Evolutionary conservation across 2,797 vertebrate species (phyloP).

Genomic region (Scleropages formosus): DNA sequence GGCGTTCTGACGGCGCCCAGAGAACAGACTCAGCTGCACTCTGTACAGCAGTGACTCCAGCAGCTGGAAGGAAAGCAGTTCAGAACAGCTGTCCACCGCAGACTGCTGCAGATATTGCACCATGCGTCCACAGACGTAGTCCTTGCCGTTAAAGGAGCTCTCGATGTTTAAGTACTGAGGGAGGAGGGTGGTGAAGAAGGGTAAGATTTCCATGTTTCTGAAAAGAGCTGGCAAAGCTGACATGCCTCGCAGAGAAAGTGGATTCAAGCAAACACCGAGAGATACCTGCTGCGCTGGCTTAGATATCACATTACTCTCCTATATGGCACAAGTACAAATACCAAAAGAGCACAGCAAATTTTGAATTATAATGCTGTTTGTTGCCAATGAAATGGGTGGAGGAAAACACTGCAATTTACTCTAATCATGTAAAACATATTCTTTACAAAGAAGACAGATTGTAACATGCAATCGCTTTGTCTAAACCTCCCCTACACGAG

Average conservation of each 20-base stretch:
- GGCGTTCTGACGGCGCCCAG: constrained; percentile 79
- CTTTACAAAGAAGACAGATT: background rate
- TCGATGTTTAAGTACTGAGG: constrained; percentile 85
- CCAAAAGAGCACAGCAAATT: background rate
- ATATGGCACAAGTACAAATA: constrained; percentile 24
- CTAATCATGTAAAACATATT: background rate
- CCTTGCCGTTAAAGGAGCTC: constrained; percentile 88
- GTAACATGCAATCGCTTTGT: background rate
- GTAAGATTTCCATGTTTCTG: constrained; percentile 12
- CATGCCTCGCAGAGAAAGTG: background rate
- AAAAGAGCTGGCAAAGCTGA: constrained; percentile 7
- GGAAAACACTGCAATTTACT: background rate
- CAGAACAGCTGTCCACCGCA: constrained; percentile 53
- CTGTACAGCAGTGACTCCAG: constrained; percentile 86
- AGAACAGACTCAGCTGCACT: constrained; percentile 83
- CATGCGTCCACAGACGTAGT: constrained; percentile 84
- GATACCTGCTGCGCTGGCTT: constrained; percentile 10
- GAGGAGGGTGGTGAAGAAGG: background rate
- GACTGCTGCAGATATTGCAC: constrained; percentile 73
- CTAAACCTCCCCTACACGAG: background rate
- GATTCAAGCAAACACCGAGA: constrained; percentile 19
- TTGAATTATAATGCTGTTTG: background rate
- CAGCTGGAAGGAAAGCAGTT: constrained; percentile 81
- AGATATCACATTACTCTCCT: background rate
- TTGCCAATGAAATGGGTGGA: background rate